These are phyloP conservation scores for Phainopepla nitens DNA, from an alignment of 2,113 vertebrate species.

Conservation along the genomic window DNA sequence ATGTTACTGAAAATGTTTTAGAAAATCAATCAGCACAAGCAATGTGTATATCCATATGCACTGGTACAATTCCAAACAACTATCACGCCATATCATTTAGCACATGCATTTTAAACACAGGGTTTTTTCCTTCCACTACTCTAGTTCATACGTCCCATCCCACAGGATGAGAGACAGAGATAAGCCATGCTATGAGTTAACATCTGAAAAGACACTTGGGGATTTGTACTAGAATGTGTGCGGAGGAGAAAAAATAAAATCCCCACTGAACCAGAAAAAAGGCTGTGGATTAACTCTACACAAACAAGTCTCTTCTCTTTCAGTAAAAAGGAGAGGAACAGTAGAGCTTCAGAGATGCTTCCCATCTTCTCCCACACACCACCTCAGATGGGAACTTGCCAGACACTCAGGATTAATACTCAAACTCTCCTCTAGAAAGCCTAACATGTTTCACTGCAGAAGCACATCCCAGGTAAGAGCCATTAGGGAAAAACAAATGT, in stretches of 20 bases:
- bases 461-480: background rate
- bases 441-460: fast-evolving
- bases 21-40: background rate
- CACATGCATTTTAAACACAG: background rate
- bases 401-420: background rate
- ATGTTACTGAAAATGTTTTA: background rate
- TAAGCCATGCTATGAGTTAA: background rate
- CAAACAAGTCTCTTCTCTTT: background rate
- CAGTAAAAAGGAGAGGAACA: background rate
- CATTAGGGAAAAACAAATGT: background rate
- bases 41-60: fast-evolving
- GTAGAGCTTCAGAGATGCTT: background rate
- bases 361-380: background rate
- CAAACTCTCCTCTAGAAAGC: background rate
- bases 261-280: background rate
- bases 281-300: background rate
- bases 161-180: background rate
- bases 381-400: background rate
- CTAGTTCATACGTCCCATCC: background rate
- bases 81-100: background rate
- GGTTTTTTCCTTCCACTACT: background rate
- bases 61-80: background rate
- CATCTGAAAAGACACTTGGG: background rate
- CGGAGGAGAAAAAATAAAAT: background rate
- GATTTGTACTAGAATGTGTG: background rate